Base-by-base conservation (phyloP, 2,888 invertebrate genomes). In the Agelastica alni region DNA sequence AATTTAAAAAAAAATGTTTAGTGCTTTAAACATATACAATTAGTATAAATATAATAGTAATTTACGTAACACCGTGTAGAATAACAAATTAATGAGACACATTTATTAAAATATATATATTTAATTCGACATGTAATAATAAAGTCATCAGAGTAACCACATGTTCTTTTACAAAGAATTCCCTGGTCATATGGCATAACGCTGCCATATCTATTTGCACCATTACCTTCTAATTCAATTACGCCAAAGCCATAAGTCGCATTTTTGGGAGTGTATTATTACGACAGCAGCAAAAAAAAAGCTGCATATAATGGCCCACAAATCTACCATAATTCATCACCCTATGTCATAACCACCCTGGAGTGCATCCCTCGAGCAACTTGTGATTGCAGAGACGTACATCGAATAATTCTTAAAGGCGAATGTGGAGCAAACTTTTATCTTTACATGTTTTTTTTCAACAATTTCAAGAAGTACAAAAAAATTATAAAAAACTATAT, bases 241-340 rank as follows among this genome's bases (percentile, higher is more conserved):
- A 53, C 30, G 16, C 6, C 34, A 41, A 32, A 12, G 17, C 47
- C 31, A 47, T 28, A 32, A 47, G 41, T 47, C 36, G 18, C 32
- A 42, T 48, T 53, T 53, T 53, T 47, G 26, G 43, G 12, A 18
- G 43, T 43, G 42, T 36, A 43, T 53, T 53, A 53, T 53, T 17
- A 30, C 48, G 30, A 17, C 36, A 32, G 9, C 14, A 30, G 17
- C 37, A 41, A 53, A 53, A 47, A 36, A 36, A 48, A 53, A 53
- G 48, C 30, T 53, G 53, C 53, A 53, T 43, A 48, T 53, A 53
- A 53, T 53, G 43, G 47, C 45, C 18, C 53, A 36, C 45, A 53
- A 53, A 36, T 42, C 42, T 20, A 43, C 53, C 30, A 63, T 57
- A 53, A 57, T 43, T 57, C 49, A 57, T 43, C 41, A 45, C 53